Percentiles rank a stretch among this genome's conserved stretches.
Conservation (phyloP, 2,888 invertebrate species). For the Heliothis peltigera region DNA sequence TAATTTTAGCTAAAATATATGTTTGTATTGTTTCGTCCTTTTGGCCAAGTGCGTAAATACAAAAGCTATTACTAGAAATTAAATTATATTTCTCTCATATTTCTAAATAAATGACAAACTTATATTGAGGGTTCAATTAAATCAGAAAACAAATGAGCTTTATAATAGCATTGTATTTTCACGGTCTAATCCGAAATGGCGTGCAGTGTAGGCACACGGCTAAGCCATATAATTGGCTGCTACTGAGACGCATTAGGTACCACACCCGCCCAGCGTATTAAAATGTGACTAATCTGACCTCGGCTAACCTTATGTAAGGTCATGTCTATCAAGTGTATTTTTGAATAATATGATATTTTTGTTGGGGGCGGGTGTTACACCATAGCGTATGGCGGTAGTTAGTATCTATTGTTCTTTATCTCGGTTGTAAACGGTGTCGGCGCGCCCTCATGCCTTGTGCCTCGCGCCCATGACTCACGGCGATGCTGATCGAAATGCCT, state of each 20-base stretch:
- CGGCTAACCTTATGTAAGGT: conserved; percentile 49
- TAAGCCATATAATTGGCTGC: conserved; percentile 37
- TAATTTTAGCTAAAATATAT: conserved; percentile 40
- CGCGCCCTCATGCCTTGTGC: conserved; percentile 49
- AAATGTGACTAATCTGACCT: conserved; percentile 54
- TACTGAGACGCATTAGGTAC: conserved; percentile 27
- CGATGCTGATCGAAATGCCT: conserved; percentile 74
- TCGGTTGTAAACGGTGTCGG: conserved; percentile 43
- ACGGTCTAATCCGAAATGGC: conserved; percentile 36
- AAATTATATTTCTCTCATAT: conserved; percentile 2
- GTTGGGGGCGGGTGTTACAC: conserved; percentile 43
- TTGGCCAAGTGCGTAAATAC: conserved; percentile 4
- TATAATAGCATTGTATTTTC: conserved; percentile 28
- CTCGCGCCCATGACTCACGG: conserved; percentile 68
- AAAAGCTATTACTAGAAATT: conserved; percentile 23
- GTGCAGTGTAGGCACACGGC: conserved; percentile 15
- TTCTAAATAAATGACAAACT: neutral
- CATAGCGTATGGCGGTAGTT: conserved; percentile 26
- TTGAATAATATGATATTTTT: conserved; percentile 32
- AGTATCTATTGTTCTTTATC: conserved; percentile 57
- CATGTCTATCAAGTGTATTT: conserved; percentile 48
- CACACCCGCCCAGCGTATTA: conserved; percentile 32
- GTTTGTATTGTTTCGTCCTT: conserved; percentile 35
- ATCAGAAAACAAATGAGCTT: conserved; percentile 21
- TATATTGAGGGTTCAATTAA: conserved; percentile 14